Evolutionary conservation across 2,113 vertebrate genomes (phyloP).

Genomic region (Oophaga pumilio): DNA sequence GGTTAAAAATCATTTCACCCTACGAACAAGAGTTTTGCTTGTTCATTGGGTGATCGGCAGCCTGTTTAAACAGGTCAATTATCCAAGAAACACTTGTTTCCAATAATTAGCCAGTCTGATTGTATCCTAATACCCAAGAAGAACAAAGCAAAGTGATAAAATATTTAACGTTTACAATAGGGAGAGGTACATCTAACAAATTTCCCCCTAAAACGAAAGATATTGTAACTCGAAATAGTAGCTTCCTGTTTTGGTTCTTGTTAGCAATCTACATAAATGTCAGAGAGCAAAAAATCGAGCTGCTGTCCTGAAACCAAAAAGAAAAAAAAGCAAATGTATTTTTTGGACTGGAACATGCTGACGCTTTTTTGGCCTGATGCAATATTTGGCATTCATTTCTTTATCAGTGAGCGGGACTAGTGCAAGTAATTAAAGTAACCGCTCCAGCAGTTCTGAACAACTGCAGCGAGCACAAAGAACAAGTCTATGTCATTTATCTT

Average conservation of each 20-base stretch:
- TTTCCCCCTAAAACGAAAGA: no score
- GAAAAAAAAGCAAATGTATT: constrained; percentile 44
- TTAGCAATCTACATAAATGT: not conserved
- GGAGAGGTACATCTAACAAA: no score
- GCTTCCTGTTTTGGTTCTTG: not conserved
- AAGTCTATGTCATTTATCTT: constrained; percentile 36
- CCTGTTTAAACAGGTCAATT: no score
- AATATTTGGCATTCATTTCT: constrained; percentile 35
- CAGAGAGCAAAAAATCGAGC: constrained; percentile 8
- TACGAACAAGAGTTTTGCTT: no score
- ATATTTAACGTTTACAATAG: no score
- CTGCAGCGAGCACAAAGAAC: constrained; percentile 31
- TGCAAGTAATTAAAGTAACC: constrained; percentile 40
- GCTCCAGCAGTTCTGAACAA: constrained; percentile 20
- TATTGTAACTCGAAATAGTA: not conserved
- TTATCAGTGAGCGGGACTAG: constrained; percentile 28
- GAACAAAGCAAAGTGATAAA: no score
- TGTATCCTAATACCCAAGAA: no score
- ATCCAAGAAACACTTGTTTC: no score
- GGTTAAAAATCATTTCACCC: no score
- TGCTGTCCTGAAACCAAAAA: constrained; percentile 34
- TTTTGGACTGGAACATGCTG: constrained; percentile 18
- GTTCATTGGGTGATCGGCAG: no score
- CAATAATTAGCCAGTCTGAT: no score
- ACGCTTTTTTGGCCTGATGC: constrained; percentile 46